Percentiles rank a stretch among this genome's conserved stretches.
phyloP scores from a whole-genome alignment of 1,140 invertebrate genomes.

The Leptopilina boulardi region DNA sequence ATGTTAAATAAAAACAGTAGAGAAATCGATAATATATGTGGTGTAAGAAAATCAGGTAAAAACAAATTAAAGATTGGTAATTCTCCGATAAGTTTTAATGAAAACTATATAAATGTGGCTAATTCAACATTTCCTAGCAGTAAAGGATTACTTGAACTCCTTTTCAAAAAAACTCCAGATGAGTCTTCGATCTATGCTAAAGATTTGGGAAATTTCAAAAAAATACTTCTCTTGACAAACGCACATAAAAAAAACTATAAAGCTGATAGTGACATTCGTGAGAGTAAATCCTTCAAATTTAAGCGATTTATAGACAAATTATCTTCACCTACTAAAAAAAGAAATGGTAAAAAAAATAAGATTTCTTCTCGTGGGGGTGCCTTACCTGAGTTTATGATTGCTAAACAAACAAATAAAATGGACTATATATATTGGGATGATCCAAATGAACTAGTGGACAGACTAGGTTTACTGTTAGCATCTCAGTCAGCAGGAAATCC shows the following conservation, averaged over 20 bases:
- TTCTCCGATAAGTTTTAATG: slow-evolving; percentile 19
- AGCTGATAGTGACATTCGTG: not conserved
- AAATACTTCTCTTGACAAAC: slow-evolving; percentile 44
- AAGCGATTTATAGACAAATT: no score
- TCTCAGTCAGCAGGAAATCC: no score
- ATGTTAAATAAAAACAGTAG: not conserved
- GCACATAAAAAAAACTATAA: slow-evolving; percentile 43
- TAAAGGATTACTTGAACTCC: slow-evolving; percentile 21
- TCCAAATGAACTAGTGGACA: no score
- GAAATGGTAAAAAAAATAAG: no score
- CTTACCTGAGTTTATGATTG: no score
- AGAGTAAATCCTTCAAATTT: no score
- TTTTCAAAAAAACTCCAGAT: slow-evolving; percentile 38
- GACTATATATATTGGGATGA: no score
- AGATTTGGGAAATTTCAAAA: slow-evolving; percentile 39
- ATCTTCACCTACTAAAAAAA: no score
- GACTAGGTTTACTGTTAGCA: no score
- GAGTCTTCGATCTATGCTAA: not conserved
- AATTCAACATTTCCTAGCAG: not conserved
- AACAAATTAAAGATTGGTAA: slow-evolving; percentile 25
- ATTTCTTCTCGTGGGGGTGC: no score
- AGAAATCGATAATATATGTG: slow-evolving; percentile 10
- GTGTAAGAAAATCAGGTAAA: not conserved
- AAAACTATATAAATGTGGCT: slow-evolving; percentile 24
- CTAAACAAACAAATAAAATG: no score